Evolutionary conservation across 1,140 invertebrate genomes (phyloP), one percentile per base, ranked within the genome.

Genomic region (Pantala flavescens): DNA sequence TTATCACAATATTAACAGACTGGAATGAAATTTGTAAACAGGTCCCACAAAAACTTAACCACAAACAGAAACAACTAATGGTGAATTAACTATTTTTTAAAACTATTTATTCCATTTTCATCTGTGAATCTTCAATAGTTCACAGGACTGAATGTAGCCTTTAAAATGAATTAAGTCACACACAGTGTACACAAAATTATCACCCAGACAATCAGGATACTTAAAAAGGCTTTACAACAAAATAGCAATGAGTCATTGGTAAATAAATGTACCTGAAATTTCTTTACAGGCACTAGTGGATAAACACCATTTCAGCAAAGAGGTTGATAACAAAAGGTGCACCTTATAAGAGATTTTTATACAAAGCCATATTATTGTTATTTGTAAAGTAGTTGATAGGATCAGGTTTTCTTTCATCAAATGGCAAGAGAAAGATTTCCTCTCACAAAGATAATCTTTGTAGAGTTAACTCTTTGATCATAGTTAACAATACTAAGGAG

Each of bases 281-380:
- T 36, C 28, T 36, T 36, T 36, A 36, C 28, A 5, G 28, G 28
- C 28, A 36, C 28, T 36, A 36, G 28, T 63, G 49, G 49, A 63
- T 63, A 16, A 63, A 63, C 49, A 63, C 49, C n/a, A 36, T 63
- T 63, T 63, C 49, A 63, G 49, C 49, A 63, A 63, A 63, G n/a
- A 7, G 49, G 14, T 21, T 21, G n/a, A 63, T 21, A 63, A 63
- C 49, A 63, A 63, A 21, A 63, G 49, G 49, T 63, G 49, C 49
- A 63, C n/a, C 49, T 3, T 63, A 63, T 63, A 63, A 1, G 14
- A 63, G 14, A 63, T 63, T 63, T 19, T 63, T 63, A 49, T 63
- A 63, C 3, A 63, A 63, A 63, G 49, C 49, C 49, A 63, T 63
- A 21, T 7, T 63, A 2, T 63, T 63, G n/a, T 63, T 63, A 49